phyloP scores from a whole-genome alignment of 2,113 vertebrate genomes.

The Oryzias celebensis region DNA sequence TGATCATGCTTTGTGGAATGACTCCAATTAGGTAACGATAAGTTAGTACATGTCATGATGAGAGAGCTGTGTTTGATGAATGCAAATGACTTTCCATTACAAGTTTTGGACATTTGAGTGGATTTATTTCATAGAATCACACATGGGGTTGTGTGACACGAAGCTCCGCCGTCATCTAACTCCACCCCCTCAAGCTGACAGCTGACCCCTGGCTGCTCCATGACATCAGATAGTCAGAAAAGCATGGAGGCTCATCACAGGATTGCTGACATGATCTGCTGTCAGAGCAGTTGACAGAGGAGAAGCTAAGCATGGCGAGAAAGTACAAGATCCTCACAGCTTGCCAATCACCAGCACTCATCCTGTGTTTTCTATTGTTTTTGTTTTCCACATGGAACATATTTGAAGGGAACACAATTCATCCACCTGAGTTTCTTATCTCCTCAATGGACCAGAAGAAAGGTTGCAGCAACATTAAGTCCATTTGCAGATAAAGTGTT shows the following conservation, averaged over 20 bases:
- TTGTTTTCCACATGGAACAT: constrained; percentile 50
- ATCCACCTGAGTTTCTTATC: constrained; percentile 55
- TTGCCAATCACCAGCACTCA: constrained; percentile 67
- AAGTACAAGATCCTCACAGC: constrained; percentile 59
- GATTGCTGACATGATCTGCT: constrained; percentile 66
- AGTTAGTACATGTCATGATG: too few relatives aligned
- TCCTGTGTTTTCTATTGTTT: constrained; percentile 10
- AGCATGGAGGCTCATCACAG: constrained; percentile 45
- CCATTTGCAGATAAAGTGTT: constrained; percentile 42
- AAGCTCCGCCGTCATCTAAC: constrained; percentile 1
- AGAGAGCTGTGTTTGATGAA: too few relatives aligned
- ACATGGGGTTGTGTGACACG: too few relatives aligned
- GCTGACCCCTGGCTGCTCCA: constrained; percentile 70
- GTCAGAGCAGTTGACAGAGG: constrained; percentile 67
- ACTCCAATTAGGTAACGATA: too few relatives aligned
- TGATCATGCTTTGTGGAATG: too few relatives aligned
- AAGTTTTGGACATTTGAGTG: too few relatives aligned
- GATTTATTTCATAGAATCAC: too few relatives aligned
- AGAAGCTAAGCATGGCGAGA: constrained; percentile 65
- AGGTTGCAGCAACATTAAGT: constrained; percentile 56
- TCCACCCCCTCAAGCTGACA: constrained; percentile 44
- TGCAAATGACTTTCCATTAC: too few relatives aligned
- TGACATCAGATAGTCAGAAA: constrained; percentile 57
- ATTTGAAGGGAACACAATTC: constrained; percentile 51
- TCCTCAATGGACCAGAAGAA: constrained; percentile 38